These are phyloP conservation scores for Catocala sponsa DNA, from an alignment of 2,888 invertebrate genomes.

Conservation along the genomic window DNA sequence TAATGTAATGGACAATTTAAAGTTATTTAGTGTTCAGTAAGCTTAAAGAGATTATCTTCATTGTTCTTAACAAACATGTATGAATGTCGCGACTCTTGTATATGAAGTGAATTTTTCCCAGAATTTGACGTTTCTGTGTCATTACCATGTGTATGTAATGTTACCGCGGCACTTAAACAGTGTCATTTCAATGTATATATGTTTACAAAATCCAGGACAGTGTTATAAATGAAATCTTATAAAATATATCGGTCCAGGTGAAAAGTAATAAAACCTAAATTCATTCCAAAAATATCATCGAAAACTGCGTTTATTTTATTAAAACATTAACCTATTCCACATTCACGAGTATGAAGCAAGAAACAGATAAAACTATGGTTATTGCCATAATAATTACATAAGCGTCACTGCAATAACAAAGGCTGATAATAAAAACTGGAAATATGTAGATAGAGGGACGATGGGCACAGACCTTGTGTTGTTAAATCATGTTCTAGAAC, in stretches of 20 bases:
- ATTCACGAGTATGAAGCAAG: conserved; percentile 25
- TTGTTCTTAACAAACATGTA: conserved; percentile 4
- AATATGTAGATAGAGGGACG: no score
- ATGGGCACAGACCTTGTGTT: no score
- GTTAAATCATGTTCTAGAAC: background rate
- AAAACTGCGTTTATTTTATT: conserved; percentile 22
- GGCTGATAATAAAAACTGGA: conserved; percentile 6
- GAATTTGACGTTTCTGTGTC: background rate
- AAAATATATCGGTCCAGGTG: background rate
- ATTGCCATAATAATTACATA: conserved; percentile 12
- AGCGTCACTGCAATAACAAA: conserved; percentile 8
- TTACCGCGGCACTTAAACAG: no score
- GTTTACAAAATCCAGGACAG: no score
- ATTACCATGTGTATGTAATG: background rate
- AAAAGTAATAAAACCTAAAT: conserved; percentile 2
- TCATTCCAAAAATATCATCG: background rate
- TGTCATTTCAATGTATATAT: no score
- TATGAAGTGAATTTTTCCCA: background rate
- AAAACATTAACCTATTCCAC: conserved; percentile 38
- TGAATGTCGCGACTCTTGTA: background rate
- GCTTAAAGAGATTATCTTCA: background rate
- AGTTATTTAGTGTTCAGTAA: background rate
- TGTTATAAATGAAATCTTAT: no score
- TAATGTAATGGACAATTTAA: background rate
- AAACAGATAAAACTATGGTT: conserved; percentile 14